Conservation (phyloP, 1,140 invertebrate genomes). For the Triops longicaudatus region DNA sequence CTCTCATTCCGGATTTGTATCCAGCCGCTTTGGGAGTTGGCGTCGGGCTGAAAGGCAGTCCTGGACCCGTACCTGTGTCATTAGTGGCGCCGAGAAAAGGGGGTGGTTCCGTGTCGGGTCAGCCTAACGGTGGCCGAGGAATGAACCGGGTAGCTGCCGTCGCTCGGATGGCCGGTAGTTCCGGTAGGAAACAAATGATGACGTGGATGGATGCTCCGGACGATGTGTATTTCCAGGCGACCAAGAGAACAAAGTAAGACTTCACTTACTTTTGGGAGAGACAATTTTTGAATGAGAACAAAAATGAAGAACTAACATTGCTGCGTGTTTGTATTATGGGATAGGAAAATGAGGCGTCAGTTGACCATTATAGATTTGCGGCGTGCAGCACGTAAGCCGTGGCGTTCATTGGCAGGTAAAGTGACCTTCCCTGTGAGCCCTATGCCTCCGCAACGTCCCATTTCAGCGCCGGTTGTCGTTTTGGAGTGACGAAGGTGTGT, state of each 20-base stretch:
- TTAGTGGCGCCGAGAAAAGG: constrained; percentile 33
- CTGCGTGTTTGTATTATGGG: constrained; percentile 33
- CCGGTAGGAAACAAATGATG: constrained; percentile 66
- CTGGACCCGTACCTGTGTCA: constrained; percentile 34
- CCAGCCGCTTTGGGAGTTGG: background rate
- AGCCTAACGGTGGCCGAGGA: constrained; percentile 58
- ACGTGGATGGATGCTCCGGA: constrained; percentile 97
- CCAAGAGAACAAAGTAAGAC: constrained; percentile 58
- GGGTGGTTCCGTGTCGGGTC: constrained; percentile 37
- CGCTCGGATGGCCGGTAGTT: constrained; percentile 52
- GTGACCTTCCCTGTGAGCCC: background rate
- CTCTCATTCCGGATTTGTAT: background rate
- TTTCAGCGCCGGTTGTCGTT: background rate
- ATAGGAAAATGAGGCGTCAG: constrained; percentile 71
- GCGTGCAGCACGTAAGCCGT: constrained; percentile 81
- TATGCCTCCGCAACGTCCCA: background rate
- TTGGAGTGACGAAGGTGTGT: background rate
- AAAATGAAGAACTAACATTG: constrained; percentile 26
- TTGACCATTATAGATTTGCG: constrained; percentile 70
- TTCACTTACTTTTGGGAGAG: constrained; percentile 18
- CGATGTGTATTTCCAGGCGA: constrained; percentile 87
- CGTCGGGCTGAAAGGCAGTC: constrained; percentile 36
- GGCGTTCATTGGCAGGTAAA: constrained; percentile 45
- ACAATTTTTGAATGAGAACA: constrained; percentile 22
- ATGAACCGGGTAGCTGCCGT: constrained; percentile 45